Evolutionary conservation across 2,797 vertebrate genomes (phyloP).

Genomic region (Chaunax sp.): DNA sequence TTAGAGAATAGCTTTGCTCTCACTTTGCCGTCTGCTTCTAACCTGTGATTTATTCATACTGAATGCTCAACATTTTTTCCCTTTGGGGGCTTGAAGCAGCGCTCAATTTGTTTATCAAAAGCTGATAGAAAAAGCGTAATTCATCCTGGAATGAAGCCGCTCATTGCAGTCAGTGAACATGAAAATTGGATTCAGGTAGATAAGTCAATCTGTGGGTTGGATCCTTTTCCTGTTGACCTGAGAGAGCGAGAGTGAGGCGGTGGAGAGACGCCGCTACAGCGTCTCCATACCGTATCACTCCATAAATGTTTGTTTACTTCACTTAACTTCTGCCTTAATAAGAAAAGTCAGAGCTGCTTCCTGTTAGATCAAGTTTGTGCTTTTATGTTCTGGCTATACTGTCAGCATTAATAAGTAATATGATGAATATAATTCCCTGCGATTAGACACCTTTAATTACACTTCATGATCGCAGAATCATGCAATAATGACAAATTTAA

Average conservation of each 20-base stretch:
- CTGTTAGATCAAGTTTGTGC: conserved; percentile 11
- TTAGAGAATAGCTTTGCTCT: conserved; percentile 41
- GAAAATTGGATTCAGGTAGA: conserved; percentile 87
- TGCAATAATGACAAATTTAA: conserved; percentile 10
- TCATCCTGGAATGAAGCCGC: conserved; percentile 81
- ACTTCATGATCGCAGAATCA: background rate
- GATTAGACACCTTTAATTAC: conserved; percentile 15
- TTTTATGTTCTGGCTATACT: too few relatives aligned
- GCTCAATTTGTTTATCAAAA: conserved; percentile 84
- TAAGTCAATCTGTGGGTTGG: conserved; percentile 83
- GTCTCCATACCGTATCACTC: conserved; percentile 56
- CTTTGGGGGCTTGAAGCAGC: conserved; percentile 65
- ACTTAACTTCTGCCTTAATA: conserved; percentile 30
- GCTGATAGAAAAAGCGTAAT: conserved; percentile 82
- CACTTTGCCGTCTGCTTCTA: conserved; percentile 28
- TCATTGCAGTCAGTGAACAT: conserved; percentile 85
- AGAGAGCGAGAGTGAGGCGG: conserved; percentile 48
- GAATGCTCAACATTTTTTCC: conserved; percentile 62
- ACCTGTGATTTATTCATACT: conserved; percentile 74
- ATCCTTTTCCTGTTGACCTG: conserved; percentile 82
- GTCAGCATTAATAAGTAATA: too few relatives aligned
- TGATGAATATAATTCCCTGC: background rate
- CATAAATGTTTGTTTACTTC: conserved; percentile 61
- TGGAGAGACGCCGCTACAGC: conserved; percentile 41
- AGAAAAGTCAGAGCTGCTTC: conserved; percentile 8